A percentile compares a stretch with the other conserved stretches of the same genome.
These are phyloP conservation scores for Yponomeuta sedellus DNA, from an alignment of 2,888 invertebrate genomes.

Conservation along the genomic window DNA sequence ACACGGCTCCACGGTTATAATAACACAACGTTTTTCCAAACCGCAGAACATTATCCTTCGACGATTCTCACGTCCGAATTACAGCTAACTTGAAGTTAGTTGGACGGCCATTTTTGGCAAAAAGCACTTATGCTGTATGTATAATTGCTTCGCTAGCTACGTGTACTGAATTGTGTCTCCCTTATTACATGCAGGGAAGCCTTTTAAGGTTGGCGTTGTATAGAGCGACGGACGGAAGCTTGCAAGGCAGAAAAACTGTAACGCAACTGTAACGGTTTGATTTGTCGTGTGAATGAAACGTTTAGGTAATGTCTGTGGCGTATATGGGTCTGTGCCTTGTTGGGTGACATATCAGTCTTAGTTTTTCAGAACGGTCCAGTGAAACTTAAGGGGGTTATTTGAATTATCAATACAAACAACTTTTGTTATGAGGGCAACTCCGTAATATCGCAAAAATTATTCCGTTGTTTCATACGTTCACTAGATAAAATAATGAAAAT, in stretches of 20 bases:
- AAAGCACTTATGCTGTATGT: slow-evolving; percentile 27
- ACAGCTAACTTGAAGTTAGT: neutral
- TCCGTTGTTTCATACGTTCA: no score
- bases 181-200: slow-evolving; percentile 13
- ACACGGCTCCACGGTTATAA: neutral
- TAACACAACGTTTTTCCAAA: slow-evolving; percentile 9
- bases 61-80: slow-evolving; percentile 16
- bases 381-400: no score
- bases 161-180: slow-evolving; percentile 22
- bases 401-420: no score
- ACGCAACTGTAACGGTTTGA: slow-evolving; percentile 3
- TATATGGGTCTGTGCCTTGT: no score
- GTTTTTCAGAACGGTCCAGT: no score
- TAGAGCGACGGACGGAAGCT: slow-evolving; percentile 1
- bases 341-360: no score
- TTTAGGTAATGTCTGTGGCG: neutral
- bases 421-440: no score
- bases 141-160: slow-evolving; percentile 31
- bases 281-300: neutral
- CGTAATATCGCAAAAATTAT: no score
- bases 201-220: slow-evolving; percentile 10
- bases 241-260: slow-evolving; percentile 3
- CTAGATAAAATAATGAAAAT: no score
- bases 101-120: slow-evolving; percentile 46
- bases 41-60: slow-evolving; percentile 9